phyloP scores from a whole-genome alignment of 2,113 vertebrate species.

The Hippocampus mohnikei region DNA sequence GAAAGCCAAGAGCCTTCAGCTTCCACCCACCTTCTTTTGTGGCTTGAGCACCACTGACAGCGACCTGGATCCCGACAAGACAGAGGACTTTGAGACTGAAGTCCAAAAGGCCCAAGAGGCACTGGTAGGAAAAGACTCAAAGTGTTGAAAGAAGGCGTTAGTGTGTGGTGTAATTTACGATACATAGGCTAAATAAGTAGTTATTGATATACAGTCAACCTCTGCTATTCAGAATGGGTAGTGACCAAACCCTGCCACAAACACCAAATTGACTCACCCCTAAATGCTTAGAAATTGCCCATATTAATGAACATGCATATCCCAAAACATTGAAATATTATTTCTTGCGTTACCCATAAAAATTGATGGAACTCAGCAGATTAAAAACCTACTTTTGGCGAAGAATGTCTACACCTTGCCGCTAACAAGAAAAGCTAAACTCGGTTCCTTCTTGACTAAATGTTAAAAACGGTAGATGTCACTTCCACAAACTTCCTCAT shows the following conservation, averaged over 20 bases:
- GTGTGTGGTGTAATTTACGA: neutral
- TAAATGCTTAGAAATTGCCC: neutral
- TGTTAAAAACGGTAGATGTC: too few species aligned
- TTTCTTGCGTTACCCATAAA: too few species aligned
- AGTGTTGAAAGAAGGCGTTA: neutral
- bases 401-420: too few species aligned
- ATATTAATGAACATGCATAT: neutral
- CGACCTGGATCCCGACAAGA: constrained; percentile 76
- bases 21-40: constrained; percentile 81
- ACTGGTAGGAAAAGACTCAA: constrained; percentile 62
- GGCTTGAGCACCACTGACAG: constrained; percentile 74
- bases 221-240: too few species aligned
- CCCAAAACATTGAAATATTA: neutral
- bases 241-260: neutral
- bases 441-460: too few species aligned
- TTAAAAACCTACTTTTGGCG: too few species aligned
- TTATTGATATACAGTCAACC: neutral
- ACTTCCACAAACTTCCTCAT: too few species aligned
- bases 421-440: too few species aligned
- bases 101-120: constrained; percentile 73
- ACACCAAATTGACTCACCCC: neutral
- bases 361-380: too few species aligned
- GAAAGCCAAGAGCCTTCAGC: constrained; percentile 76
- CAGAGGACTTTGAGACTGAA: constrained; percentile 79
- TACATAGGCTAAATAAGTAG: neutral